A percentile compares a stretch with the other conserved stretches of the same genome.
These are phyloP conservation scores for Melanostoma mellinum DNA, from an alignment of 2,888 invertebrate genomes.

Conservation along the genomic window DNA sequence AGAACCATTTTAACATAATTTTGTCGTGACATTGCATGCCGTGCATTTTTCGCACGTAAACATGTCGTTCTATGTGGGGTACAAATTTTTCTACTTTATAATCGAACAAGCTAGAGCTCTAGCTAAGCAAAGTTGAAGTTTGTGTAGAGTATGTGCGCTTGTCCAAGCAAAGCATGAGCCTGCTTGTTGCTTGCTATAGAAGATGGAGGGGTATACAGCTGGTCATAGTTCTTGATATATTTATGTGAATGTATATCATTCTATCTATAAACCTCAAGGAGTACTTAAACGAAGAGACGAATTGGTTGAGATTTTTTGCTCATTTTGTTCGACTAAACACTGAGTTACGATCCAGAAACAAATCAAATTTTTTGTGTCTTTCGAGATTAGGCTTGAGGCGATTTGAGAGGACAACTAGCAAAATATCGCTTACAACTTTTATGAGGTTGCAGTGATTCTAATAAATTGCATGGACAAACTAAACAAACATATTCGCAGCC, in stretches of 20 bases:
- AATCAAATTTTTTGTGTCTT: conserved; percentile 11
- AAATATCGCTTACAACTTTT: no score
- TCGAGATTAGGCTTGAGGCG: conserved; percentile 12
- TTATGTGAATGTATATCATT: conserved; percentile 4
- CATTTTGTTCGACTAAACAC: conserved; percentile 13
- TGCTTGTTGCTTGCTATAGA: conserved; percentile 8
- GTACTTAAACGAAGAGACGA: conserved; percentile 39
- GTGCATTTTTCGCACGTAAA: conserved; percentile 76
- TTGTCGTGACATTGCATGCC: conserved; percentile 78
- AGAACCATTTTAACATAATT: conserved; percentile 77
- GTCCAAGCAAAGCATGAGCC: background rate
- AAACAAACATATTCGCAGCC: background rate
- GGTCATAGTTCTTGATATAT: conserved; percentile 13
- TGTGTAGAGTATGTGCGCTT: background rate
- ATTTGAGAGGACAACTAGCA: conserved; percentile 14
- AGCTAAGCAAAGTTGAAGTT: background rate
- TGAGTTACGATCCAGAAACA: conserved; percentile 29
- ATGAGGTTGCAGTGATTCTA: no score
- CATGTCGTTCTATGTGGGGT: conserved; percentile 71
- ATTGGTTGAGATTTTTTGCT: conserved; percentile 15
- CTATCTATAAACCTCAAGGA: conserved; percentile 37
- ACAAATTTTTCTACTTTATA: conserved; percentile 70
- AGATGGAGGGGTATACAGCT: conserved; percentile 9
- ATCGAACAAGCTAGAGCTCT: conserved; percentile 56
- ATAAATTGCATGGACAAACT: no score